Evolutionary conservation across 2,797 vertebrate genomes (phyloP), one percentile per base, ranked within the genome.

Genomic region (Champsocephalus esox): DNA sequence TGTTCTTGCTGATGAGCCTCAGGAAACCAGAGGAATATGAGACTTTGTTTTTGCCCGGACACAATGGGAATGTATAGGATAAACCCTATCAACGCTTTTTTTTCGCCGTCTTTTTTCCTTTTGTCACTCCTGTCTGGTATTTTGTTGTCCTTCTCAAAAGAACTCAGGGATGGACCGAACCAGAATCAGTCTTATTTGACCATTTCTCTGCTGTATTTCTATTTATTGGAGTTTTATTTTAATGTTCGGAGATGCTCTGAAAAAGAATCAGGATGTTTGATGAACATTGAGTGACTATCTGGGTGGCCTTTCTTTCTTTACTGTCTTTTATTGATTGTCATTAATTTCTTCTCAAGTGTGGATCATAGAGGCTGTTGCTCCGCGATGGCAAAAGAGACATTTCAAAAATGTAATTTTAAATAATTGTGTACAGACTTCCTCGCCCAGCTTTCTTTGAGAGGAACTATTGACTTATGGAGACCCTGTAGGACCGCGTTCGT

Each of bases 331-430:
- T 81, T 87, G 89, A 92, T 94, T 92, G 82, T 90, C 81, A 74
- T 91, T 92, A 63, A 90, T 92, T 92, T 93, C 88, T 90, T 93
- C 90, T 80, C 72, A 77, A 85, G 89, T 92, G 93, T 93, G 92
- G 95, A 97, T 96, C 94, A 94, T 84, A 67, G 78, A 80, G 80
- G 88, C 94, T 94, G 93, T 96, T 96, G 95, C 94, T 94, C 93
- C 92, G 91, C 95, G 93, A 93, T 90, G 94, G 80, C 79, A 83
- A 17, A 70, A 81, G 69, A 83, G 92, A 94, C 90, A 92, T 91
- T 93, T 93, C 90, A 88, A 76, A 81, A 81, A 12, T 83, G 64
- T 90, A 80, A 86, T 95, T 90, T 93, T 91, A 92, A 92, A 82
- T 79, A 72, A 89, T 84, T 71, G 82, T 91, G 83, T 89, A 88